These are phyloP conservation scores for Leptarthrus brevirostris DNA, from an alignment of 2,888 invertebrate genomes.

Conservation along the genomic window DNA sequence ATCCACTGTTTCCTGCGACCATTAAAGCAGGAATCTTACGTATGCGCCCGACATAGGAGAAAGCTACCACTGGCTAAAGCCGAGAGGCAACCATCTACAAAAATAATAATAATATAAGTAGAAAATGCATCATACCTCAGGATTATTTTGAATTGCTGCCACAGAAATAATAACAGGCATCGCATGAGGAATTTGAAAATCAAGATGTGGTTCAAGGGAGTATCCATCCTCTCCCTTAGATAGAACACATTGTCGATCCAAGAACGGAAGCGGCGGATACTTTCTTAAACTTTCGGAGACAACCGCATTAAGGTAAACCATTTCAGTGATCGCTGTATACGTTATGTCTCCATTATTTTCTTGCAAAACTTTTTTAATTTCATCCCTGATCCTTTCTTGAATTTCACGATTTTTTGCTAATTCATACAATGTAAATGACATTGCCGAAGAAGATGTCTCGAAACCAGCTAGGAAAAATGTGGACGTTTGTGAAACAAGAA, in stretches of 20 bases:
- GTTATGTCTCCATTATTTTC: slow-evolving; percentile 63
- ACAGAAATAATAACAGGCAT: slow-evolving; percentile 64
- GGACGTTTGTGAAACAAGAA: slow-evolving; percentile 64
- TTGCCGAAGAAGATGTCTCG: slow-evolving; percentile 66
- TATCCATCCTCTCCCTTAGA: slow-evolving; percentile 57
- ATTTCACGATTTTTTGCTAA: slow-evolving; percentile 65
- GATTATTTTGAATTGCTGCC: slow-evolving; percentile 63
- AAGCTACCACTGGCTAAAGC: too few relatives aligned
- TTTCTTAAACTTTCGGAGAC: slow-evolving; percentile 62
- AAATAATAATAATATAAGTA: too few relatives aligned
- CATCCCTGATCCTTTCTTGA: slow-evolving; percentile 65
- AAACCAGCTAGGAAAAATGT: slow-evolving; percentile 66
- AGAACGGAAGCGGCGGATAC: slow-evolving; percentile 64
- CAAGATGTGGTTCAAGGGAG: slow-evolving; percentile 59
- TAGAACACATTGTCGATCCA: slow-evolving; percentile 63
- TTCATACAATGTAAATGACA: slow-evolving; percentile 67
- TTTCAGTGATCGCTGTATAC: slow-evolving; percentile 63
- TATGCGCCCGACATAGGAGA: too few relatives aligned
- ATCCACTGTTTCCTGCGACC: too few relatives aligned
- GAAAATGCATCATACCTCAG: slow-evolving; percentile 59
- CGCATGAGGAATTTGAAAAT: slow-evolving; percentile 60
- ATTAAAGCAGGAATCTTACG: too few relatives aligned
- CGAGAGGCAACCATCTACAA: too few relatives aligned
- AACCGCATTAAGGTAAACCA: slow-evolving; percentile 68
- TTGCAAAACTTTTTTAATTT: slow-evolving; percentile 63